These are phyloP conservation scores for Muscicapa comitata DNA, from an alignment of 2,797 vertebrate species.

Conservation along the genomic window DNA sequence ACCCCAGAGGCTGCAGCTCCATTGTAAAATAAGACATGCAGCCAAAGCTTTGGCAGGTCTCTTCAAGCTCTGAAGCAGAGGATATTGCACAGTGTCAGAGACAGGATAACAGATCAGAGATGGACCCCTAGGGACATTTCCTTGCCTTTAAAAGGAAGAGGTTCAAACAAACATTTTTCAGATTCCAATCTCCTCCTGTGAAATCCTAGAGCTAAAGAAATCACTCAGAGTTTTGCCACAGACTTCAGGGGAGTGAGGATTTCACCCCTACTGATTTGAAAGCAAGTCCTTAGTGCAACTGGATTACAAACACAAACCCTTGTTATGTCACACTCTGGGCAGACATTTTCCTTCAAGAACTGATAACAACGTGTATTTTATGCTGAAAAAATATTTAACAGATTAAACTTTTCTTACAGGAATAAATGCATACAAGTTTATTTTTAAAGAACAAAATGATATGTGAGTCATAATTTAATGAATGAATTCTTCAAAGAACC, in stretches of 20 bases:
- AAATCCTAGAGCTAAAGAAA: slow-evolving; percentile 60
- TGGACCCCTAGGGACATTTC: slow-evolving; percentile 55
- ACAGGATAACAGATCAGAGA: slow-evolving; percentile 49
- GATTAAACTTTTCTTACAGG: slow-evolving; percentile 27
- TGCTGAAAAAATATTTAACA: slow-evolving; percentile 31
- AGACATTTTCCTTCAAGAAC: slow-evolving; percentile 35
- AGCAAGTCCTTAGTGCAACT: slow-evolving; percentile 20
- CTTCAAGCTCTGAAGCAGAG: slow-evolving; percentile 25
- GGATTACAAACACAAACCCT: slow-evolving; percentile 22
- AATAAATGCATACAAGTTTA: slow-evolving; percentile 2
- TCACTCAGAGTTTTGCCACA: slow-evolving; percentile 51
- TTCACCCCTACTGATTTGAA: slow-evolving; percentile 62
- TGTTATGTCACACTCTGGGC: slow-evolving; percentile 28
- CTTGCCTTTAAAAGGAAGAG: slow-evolving; percentile 61
- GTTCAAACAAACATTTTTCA: slow-evolving; percentile 68
- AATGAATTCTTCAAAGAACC: background rate
- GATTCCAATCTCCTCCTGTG: slow-evolving; percentile 60
- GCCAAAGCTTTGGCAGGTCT: slow-evolving; percentile 18
- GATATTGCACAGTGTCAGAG: slow-evolving; percentile 38
- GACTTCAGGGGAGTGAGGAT: slow-evolving; percentile 47
- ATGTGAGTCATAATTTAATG: background rate
- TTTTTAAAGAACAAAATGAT: slow-evolving; percentile 9
- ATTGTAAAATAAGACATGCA: background rate
- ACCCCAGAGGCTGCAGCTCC: background rate
- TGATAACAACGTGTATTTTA: slow-evolving; percentile 10